phyloP scores from a whole-genome alignment of 2,888 invertebrate genomes.

The Synanthedon tipuliformis region DNA sequence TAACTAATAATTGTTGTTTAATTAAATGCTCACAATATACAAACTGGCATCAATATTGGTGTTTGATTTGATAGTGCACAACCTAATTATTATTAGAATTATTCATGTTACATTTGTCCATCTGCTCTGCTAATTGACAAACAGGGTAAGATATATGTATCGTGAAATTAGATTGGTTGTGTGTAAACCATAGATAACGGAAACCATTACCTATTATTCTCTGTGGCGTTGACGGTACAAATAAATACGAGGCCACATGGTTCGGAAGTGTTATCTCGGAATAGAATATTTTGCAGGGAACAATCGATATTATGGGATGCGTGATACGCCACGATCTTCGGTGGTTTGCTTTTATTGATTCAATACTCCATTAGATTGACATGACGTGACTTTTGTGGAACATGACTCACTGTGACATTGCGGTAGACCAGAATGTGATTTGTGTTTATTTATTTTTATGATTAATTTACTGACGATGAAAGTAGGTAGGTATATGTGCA shows the following conservation, averaged over 20 bases:
- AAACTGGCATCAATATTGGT: no score
- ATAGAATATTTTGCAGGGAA: slow-evolving; percentile 22
- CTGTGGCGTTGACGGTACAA: slow-evolving; percentile 16
- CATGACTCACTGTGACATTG: slow-evolving; percentile 3
- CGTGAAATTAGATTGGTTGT: neutral
- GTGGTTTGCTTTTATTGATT: slow-evolving; percentile 26
- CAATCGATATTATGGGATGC: slow-evolving; percentile 29
- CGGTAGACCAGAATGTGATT: slow-evolving; percentile 1
- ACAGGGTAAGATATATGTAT: no score
- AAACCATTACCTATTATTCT: neutral
- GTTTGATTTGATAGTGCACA: no score
- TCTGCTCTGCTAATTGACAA: no score
- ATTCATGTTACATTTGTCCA: no score
- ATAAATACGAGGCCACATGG: slow-evolving; percentile 37
- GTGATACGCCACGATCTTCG: slow-evolving; percentile 12
- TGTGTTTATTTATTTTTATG: no score
- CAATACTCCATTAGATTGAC: slow-evolving; percentile 29
- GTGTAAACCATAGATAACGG: neutral
- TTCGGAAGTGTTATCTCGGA: slow-evolving; percentile 13
- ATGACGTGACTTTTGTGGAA: slow-evolving; percentile 19
- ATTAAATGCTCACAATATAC: no score
- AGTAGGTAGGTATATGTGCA: no score
- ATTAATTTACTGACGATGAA: no score
- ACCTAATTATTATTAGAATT: no score
- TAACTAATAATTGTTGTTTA: no score